Conservation (phyloP, 1,140 invertebrate genomes). For the Apis laboriosa region DNA sequence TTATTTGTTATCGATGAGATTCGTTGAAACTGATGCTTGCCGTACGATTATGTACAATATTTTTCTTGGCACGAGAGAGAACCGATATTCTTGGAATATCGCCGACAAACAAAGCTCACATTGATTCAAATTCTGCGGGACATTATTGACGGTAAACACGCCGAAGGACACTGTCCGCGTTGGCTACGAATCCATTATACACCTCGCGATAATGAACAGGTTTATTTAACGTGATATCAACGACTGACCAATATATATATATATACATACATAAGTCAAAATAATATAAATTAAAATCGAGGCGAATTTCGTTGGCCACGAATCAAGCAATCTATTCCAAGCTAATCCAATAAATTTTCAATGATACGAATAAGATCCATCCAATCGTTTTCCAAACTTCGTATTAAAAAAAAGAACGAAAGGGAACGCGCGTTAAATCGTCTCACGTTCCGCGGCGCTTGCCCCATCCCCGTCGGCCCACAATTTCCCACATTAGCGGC, state of each 20-base stretch:
- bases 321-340: no score
- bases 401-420: background rate
- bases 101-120: background rate
- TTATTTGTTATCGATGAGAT: background rate
- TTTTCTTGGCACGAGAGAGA: slow-evolving; percentile 8
- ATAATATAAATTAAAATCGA: no score
- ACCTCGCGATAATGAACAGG: background rate
- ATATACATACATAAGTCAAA: no score
- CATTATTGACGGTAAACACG: slow-evolving; percentile 17
- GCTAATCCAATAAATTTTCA: no score
- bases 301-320: no score
- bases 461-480: slow-evolving; percentile 20
- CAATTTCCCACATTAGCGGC: slow-evolving; percentile 64
- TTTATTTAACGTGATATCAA: background rate
- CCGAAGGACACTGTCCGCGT: slow-evolving; percentile 15
- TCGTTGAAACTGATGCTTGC: no score
- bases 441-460: background rate
- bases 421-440: background rate
- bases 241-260: no score
- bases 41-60: slow-evolving; percentile 8
- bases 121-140: background rate
- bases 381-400: no score
- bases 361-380: no score
- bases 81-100: background rate
- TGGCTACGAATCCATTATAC: slow-evolving; percentile 6